Percentiles rank a stretch among this genome's conserved stretches.
phyloP scores from a whole-genome alignment of 2,797 vertebrate genomes.

The Apogon talboti region DNA sequence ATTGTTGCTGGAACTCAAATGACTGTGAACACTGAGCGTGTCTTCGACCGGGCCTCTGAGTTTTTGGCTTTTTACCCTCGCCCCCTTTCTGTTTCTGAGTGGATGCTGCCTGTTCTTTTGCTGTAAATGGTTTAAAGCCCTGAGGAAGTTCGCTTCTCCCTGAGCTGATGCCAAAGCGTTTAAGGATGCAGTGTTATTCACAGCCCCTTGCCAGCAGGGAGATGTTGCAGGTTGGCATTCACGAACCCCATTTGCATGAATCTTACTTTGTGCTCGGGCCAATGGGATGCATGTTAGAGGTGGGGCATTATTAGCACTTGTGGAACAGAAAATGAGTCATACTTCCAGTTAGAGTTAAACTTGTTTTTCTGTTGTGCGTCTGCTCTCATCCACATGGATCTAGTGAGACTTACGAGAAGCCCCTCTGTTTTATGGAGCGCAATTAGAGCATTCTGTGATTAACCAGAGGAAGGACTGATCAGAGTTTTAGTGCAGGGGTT shows the following conservation, averaged over 20 bases:
- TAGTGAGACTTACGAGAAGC: constrained; percentile 72
- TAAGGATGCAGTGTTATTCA: constrained; percentile 70
- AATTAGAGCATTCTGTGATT: constrained; percentile 71
- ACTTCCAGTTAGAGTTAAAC: constrained; percentile 75
- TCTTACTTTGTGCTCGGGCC: constrained; percentile 75
- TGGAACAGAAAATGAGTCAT: constrained; percentile 78
- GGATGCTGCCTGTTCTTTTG: constrained; percentile 51
- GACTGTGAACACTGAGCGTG: constrained; percentile 60
- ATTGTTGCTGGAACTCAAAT: constrained; percentile 71
- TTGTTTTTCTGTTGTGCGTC: constrained; percentile 70
- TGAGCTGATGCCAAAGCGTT: constrained; percentile 67
- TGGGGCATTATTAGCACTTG: constrained; percentile 76
- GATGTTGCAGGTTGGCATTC: constrained; percentile 73
- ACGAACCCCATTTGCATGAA: constrained; percentile 56
- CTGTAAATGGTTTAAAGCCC: constrained; percentile 69
- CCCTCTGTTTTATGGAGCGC: constrained; percentile 73
- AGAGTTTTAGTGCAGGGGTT: constrained; percentile 47
- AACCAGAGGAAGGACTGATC: constrained; percentile 67
- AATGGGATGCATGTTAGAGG: constrained; percentile 69
- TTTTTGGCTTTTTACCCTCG: constrained; percentile 54
- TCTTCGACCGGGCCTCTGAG: constrained; percentile 64
- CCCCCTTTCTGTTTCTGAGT: constrained; percentile 52
- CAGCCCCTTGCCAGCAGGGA: constrained; percentile 74
- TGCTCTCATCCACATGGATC: constrained; percentile 64
- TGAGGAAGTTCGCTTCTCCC: constrained; percentile 75